Percentiles rank a stretch among this genome's conserved stretches.
These are phyloP conservation scores for Athetis lepigone DNA, from an alignment of 2,888 invertebrate genomes.

Conservation along the genomic window DNA sequence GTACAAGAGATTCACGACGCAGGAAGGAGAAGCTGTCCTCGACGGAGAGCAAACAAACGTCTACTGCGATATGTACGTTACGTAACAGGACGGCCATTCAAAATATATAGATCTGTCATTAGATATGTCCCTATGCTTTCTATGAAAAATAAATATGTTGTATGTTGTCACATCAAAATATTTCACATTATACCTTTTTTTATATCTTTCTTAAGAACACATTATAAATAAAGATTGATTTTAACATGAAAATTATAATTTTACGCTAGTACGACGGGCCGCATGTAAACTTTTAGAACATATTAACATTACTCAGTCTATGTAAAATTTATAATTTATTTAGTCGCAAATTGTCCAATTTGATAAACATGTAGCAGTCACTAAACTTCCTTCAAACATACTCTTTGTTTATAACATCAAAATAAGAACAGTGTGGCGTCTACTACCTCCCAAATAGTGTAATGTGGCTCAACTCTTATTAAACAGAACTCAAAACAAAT, in stretches of 20 bases:
- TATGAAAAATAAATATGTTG: slow-evolving; percentile 64
- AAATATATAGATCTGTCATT: slow-evolving; percentile 69
- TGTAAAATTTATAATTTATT: slow-evolving; percentile 69
- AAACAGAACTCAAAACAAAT: background rate
- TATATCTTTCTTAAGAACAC: slow-evolving; percentile 55
- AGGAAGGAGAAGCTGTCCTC: slow-evolving; percentile 60
- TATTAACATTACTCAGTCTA: slow-evolving; percentile 88
- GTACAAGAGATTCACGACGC: slow-evolving; percentile 67
- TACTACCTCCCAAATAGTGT: background rate
- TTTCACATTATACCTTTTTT: slow-evolving; percentile 49
- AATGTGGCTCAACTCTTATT: background rate
- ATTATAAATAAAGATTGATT: slow-evolving; percentile 50
- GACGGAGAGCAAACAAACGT: slow-evolving; percentile 57
- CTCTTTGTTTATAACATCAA: background rate
- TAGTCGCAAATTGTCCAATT: slow-evolving; percentile 43
- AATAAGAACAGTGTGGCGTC: too few relatives aligned
- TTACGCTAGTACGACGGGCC: slow-evolving; percentile 63
- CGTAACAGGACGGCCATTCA: slow-evolving; percentile 82
- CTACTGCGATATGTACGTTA: slow-evolving; percentile 85
- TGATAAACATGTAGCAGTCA: slow-evolving; percentile 41
- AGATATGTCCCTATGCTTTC: slow-evolving; percentile 70
- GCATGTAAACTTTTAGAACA: slow-evolving; percentile 73
- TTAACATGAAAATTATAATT: slow-evolving; percentile 53
- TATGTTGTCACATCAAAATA: slow-evolving; percentile 65
- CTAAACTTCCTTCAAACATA: background rate